These are phyloP conservation scores for Magallana gigas DNA, from an alignment of 1,140 invertebrate species.

Conservation along the genomic window DNA sequence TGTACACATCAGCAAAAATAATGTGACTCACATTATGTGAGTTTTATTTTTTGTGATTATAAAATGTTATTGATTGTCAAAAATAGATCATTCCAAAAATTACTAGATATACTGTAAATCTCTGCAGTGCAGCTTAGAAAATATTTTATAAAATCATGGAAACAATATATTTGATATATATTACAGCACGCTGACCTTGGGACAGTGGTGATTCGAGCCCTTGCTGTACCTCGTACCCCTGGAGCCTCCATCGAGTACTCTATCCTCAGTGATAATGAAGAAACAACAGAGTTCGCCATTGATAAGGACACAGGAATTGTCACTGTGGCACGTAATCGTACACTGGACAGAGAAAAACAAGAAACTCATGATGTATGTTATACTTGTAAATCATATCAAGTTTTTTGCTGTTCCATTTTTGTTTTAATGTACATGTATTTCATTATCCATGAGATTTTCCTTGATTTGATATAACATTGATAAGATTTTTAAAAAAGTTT, in stretches of 20 bases:
- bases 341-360: conserved; percentile 60
- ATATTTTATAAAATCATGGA: too few species aligned
- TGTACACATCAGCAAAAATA: background rate
- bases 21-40: background rate
- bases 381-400: background rate
- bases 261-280: conserved; percentile 43
- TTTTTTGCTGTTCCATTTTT: background rate
- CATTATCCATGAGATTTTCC: too few species aligned
- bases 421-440: background rate
- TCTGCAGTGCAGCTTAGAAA: too few species aligned
- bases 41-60: too few species aligned
- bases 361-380: conserved; percentile 56
- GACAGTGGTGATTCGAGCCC: conserved; percentile 40
- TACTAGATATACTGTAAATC: too few species aligned
- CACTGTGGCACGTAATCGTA: conserved; percentile 30
- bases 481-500: background rate
- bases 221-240: conserved; percentile 52
- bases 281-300: conserved; percentile 56
- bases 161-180: too few species aligned
- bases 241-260: conserved; percentile 53
- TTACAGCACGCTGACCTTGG: conserved; percentile 13
- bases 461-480: too few species aligned
- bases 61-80: too few species aligned
- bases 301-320: conserved; percentile 56
- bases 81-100: too few species aligned